phyloP scores from a whole-genome alignment of 2,797 vertebrate genomes.

The Syndactyla subalaris region DNA sequence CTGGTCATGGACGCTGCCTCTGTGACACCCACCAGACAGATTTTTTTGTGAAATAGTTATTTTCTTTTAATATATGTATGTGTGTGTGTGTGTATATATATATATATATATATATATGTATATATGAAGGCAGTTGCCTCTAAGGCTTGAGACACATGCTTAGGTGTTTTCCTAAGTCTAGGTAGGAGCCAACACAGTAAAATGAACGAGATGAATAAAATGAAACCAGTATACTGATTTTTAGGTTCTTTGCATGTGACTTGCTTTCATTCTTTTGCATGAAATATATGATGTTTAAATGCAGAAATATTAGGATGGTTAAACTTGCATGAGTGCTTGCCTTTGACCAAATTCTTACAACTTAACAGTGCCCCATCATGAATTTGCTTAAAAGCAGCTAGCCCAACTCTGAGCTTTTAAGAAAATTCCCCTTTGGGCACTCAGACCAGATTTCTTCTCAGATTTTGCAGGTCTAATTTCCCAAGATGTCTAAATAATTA shows the following conservation, averaged over 20 bases:
- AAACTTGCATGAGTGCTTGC: not conserved
- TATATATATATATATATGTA: not conserved
- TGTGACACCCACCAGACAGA: not conserved
- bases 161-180: not conserved
- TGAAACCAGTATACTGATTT: not conserved
- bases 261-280: not conserved
- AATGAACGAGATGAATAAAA: not conserved
- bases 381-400: not conserved
- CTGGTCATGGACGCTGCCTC: rapidly evolving
- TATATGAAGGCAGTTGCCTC: not conserved
- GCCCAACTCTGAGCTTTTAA: not conserved
- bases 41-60: not conserved
- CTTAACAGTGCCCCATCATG: not conserved
- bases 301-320: not conserved
- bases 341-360: not conserved
- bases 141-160: not conserved
- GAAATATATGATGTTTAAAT: not conserved
- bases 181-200: not conserved
- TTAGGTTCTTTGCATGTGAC: not conserved
- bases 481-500: not conserved
- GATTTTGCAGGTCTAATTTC: not conserved
- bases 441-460: not conserved
- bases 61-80: not conserved
- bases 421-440: not conserved
- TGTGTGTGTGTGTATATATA: no score